Evolutionary conservation across 2,888 invertebrate genomes (phyloP), one percentile per base, ranked within the genome.

Genomic region (Thyatira batis): DNA sequence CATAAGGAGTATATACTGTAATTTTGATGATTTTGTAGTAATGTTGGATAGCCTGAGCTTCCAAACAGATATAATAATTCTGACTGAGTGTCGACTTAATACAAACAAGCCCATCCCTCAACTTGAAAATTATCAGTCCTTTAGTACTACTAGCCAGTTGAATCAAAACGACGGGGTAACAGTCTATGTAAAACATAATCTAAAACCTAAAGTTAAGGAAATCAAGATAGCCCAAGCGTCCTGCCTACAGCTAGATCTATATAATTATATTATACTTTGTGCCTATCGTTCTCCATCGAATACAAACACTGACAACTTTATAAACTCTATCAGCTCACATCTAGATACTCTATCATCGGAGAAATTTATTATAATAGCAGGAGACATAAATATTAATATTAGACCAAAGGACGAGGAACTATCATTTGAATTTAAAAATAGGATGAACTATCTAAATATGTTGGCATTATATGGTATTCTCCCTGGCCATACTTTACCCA

Each of bases 141-240:
- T 25, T 33, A 33, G 13, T n/a, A 57, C 61, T 10, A 45, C 45
- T 3, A 20, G 50, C 8, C 49, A 55, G 21, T 13, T 60, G 6
- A 65, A 60, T 44, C 58, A 60, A 52, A 58, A 58, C 45, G 60
- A 62, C 23, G 58, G 58, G 0, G 60, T 64, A 3, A 55, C 61
- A 3, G 50, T 57, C 0, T 61, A 57, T 51, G 43, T 53, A 1
- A 60, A 61, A 20, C 53, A 51, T 48, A 28, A 20, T 1, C 9
- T 51, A 9, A 50, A 51, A 8, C 51, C 39, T 1, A 55, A 50
- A 43, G 51, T 62, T 10, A 57, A 30, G 17, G 63, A 63, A 51
- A 56, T 61, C 30, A 30, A 25, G 20, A 23, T 65, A 3, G 25
- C 45, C 3, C 55, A 63, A 3, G 60, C 64, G 1, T 57, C 65